Evolutionary conservation across 2,797 vertebrate genomes (phyloP).

Genomic region (Vireo griseus): DNA sequence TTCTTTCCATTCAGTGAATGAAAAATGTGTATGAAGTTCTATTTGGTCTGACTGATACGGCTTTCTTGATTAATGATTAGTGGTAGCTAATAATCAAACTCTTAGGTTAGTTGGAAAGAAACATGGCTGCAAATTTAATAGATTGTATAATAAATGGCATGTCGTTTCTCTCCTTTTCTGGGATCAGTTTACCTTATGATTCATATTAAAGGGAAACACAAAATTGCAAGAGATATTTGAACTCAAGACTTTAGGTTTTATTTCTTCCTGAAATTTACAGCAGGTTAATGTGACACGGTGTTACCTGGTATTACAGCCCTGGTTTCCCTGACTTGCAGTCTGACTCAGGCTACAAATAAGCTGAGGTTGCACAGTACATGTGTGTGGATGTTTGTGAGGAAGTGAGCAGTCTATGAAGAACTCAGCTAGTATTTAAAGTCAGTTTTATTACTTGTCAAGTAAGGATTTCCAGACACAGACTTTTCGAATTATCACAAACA

Average conservation of each 20-base stretch:
- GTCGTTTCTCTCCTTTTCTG: not conserved
- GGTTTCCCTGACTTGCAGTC: not conserved
- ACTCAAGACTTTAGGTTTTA: not conserved
- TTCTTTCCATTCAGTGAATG: not conserved
- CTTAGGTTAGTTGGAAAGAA: not conserved
- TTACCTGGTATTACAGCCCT: not conserved
- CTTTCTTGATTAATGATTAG: not conserved
- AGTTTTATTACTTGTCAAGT: not conserved
- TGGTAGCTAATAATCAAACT: not conserved
- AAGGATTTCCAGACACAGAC: not conserved
- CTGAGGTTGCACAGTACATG: rapidly evolving
- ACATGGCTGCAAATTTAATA: not conserved
- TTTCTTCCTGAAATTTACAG: not conserved
- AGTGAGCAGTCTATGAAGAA: not conserved
- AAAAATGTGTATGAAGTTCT: not conserved
- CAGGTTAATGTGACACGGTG: not conserved
- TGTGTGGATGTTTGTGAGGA: rapidly evolving
- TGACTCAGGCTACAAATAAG: not conserved
- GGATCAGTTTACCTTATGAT: not conserved
- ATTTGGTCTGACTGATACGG: rapidly evolving
- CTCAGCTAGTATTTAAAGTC: not conserved
- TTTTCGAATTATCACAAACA: not conserved
- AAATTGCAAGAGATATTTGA: not conserved
- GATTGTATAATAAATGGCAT: not conserved
- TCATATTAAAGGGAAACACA: not conserved